These are phyloP conservation scores for Priapulus caudatus DNA, from an alignment of 2,888 invertebrate species.

Conservation along the genomic window DNA sequence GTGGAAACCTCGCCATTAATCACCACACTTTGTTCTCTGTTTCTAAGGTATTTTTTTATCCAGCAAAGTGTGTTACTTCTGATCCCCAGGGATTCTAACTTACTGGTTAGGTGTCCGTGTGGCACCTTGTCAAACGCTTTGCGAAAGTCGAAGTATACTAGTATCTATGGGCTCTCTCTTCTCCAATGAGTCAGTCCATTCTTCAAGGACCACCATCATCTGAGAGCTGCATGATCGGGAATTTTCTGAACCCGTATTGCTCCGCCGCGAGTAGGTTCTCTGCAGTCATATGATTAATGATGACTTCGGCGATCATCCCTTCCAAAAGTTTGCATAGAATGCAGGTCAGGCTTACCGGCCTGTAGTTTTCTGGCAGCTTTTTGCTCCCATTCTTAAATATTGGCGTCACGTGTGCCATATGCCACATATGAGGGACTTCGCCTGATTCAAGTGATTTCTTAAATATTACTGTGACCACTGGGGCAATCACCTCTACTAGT, in stretches of 20 bases:
- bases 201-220: conserved; percentile 1
- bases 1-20: no score
- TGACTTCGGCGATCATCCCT: not conserved
- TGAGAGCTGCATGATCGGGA: conserved; percentile 2
- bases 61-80: no score
- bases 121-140: conserved; percentile 10
- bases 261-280: not conserved
- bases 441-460: conserved; percentile 2
- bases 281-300: conserved; percentile 5
- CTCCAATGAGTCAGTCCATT: not conserved
- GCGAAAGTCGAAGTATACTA: no score
- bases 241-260: conserved; percentile 7
- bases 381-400: conserved; percentile 6
- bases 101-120: not conserved
- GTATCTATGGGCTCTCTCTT: conserved; percentile 3
- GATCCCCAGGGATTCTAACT: no score
- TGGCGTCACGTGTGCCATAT: conserved; percentile 4
- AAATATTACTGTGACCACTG: not conserved
- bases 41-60: no score
- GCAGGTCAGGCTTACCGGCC: conserved; percentile 6
- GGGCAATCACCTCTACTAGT: not conserved
- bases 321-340: conserved; percentile 6
- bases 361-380: not conserved
- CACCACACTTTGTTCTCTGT: no score
- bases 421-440: not conserved